Percentiles rank a stretch among this genome's conserved stretches.
These are phyloP conservation scores for Lutjanus argentimaculatus DNA, from an alignment of 2,797 vertebrate genomes.

Conservation along the genomic window DNA sequence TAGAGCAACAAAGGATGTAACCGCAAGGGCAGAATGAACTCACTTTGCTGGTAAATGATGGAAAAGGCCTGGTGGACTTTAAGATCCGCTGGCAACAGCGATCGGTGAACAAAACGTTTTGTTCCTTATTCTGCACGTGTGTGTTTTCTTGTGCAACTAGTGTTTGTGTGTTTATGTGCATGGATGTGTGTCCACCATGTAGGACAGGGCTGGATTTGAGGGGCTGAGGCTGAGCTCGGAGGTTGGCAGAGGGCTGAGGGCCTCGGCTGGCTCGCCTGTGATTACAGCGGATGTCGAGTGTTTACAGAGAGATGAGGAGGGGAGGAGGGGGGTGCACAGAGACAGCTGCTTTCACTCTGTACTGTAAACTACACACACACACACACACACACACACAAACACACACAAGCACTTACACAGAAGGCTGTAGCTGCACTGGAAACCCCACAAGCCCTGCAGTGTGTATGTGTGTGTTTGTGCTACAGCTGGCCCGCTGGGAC, in stretches of 20 bases:
- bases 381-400: conserved; percentile 64
- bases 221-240: conserved; percentile 66
- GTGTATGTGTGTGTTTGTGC: conserved; percentile 76
- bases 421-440: conserved; percentile 74
- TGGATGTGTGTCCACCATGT: conserved; percentile 53
- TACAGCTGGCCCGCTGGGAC: conserved; percentile 79
- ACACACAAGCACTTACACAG: conserved; percentile 66
- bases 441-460: conserved; percentile 81
- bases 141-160: conserved; percentile 25
- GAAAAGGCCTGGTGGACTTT: conserved; percentile 41
- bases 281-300: conserved; percentile 84
- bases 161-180: conserved; percentile 38
- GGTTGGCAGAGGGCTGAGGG: conserved; percentile 77
- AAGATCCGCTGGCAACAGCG: conserved; percentile 26
- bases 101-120: conserved; percentile 37
- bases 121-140: conserved; percentile 27
- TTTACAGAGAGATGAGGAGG: conserved; percentile 78
- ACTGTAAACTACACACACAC: conserved; percentile 77
- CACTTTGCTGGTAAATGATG: conserved; percentile 54
- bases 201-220: conserved; percentile 55
- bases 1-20: conserved; percentile 49
- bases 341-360: conserved; percentile 86
- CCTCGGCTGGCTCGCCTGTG: conserved; percentile 78
- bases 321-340: conserved; percentile 46
- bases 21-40: conserved; percentile 34